phyloP scores from a whole-genome alignment of 1,140 invertebrate genomes.

The Cyrtorhinus lividipennis region DNA sequence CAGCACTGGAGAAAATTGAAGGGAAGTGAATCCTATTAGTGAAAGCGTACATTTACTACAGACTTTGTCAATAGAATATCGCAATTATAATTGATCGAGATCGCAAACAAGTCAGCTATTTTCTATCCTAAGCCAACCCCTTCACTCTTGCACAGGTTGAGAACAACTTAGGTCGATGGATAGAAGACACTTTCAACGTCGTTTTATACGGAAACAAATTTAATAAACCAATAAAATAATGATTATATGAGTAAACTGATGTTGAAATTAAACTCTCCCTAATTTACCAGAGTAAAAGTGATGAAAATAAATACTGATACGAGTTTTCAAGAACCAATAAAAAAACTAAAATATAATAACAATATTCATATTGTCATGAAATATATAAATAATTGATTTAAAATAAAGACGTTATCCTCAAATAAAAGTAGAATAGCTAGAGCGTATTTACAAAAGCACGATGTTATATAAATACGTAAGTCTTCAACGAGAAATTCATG shows the following conservation, averaged over 20 bases:
- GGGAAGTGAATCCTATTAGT: neutral
- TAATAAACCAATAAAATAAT: too few species aligned
- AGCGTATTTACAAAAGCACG: neutral
- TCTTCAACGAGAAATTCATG: too few species aligned
- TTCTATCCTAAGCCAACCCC: too few species aligned
- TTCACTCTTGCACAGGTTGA: too few species aligned
- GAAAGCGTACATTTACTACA: neutral
- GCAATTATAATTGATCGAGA: too few species aligned
- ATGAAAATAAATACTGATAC: constrained; percentile 11
- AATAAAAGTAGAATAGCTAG: neutral
- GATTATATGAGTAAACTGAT: too few species aligned
- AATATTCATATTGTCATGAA: neutral
- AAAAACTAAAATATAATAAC: neutral
- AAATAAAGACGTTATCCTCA: neutral
- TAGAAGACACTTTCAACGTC: too few species aligned
- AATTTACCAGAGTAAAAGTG: neutral
- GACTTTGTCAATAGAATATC: too few species aligned
- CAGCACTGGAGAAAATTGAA: neutral
- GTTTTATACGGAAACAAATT: too few species aligned
- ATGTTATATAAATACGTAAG: neutral
- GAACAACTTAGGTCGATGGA: too few species aligned
- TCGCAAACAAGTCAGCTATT: too few species aligned
- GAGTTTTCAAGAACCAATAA: constrained; percentile 12
- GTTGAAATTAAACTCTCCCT: too few species aligned
- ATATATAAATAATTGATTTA: neutral